A percentile compares a stretch with the other conserved stretches of the same genome.
phyloP scores from a whole-genome alignment of 2,797 vertebrate genomes.

The Taenioides sp. region DNA sequence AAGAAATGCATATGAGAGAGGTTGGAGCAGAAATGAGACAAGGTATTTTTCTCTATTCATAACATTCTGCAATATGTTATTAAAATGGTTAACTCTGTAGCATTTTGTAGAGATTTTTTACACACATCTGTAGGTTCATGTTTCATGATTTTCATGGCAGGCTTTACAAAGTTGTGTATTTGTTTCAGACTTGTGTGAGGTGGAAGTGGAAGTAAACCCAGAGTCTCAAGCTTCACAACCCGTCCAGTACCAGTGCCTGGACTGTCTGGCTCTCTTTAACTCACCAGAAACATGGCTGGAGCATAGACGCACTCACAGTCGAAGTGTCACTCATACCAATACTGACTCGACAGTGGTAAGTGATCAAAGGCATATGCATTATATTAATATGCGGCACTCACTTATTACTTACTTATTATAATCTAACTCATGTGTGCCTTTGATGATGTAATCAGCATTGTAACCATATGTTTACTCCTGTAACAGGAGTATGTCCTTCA shows the following conservation, averaged over 20 bases:
- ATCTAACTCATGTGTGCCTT: background rate
- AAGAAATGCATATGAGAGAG: slow-evolving; percentile 89
- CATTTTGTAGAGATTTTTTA: background rate
- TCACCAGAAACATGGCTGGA: slow-evolving; percentile 88
- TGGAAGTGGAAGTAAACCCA: slow-evolving; percentile 51
- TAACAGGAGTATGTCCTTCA: slow-evolving; percentile 81
- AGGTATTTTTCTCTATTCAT: background rate
- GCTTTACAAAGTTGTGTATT: background rate
- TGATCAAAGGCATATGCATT: background rate
- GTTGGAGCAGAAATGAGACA: slow-evolving; percentile 74
- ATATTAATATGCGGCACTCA: background rate
- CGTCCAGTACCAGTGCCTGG: slow-evolving; percentile 90
- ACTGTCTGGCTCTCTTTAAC: slow-evolving; percentile 87
- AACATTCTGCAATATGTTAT: background rate
- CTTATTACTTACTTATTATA: background rate
- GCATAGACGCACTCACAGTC: slow-evolving; percentile 83
- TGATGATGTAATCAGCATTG: background rate
- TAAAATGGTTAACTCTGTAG: background rate
- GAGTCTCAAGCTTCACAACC: slow-evolving; percentile 60
- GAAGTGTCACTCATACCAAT: slow-evolving; percentile 78
- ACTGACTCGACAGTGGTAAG: slow-evolving; percentile 62
- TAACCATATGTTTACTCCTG: background rate
- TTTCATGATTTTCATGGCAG: background rate
- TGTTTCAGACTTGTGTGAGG: slow-evolving; percentile 73
- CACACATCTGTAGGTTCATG: background rate